A percentile compares a stretch with the other conserved stretches of the same genome.
phyloP scores from a whole-genome alignment of 2,797 vertebrate species.

The Acanthurus leucopareius region DNA sequence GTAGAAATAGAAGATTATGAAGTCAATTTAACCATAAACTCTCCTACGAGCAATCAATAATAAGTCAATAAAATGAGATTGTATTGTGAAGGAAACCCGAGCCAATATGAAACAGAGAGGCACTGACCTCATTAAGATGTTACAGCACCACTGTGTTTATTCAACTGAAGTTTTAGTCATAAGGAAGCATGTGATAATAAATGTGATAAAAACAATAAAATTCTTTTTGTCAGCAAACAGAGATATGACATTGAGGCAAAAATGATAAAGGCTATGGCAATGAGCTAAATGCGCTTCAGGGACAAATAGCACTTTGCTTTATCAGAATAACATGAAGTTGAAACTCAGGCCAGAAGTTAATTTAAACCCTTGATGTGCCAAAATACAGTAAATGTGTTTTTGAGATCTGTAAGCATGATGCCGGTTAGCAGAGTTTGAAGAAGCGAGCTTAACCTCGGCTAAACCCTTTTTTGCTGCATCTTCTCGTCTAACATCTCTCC shows the following conservation, averaged over 20 bases:
- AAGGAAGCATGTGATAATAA: not conserved
- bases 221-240: not conserved
- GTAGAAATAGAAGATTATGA: slow-evolving; percentile 4
- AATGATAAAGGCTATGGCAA: not conserved
- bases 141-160: not conserved
- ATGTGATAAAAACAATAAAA: not conserved
- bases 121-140: not conserved
- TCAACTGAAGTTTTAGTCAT: not conserved
- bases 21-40: not conserved
- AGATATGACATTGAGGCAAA: slow-evolving; percentile 10
- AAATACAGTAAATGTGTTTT: slow-evolving; percentile 12
- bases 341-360: slow-evolving; percentile 20
- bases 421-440: slow-evolving; percentile 17
- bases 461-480: not conserved
- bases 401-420: not conserved
- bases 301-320: slow-evolving; percentile 2
- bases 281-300: slow-evolving; percentile 2
- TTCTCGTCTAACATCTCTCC: not conserved
- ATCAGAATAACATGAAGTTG: not conserved
- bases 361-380: not conserved
- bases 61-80: slow-evolving; percentile 8
- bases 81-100: not conserved
- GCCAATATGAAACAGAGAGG: not conserved
- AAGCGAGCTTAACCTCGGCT: not conserved
- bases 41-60: not conserved